Conservation (phyloP, 2,888 invertebrate species). For the Oligia latruncula region DNA sequence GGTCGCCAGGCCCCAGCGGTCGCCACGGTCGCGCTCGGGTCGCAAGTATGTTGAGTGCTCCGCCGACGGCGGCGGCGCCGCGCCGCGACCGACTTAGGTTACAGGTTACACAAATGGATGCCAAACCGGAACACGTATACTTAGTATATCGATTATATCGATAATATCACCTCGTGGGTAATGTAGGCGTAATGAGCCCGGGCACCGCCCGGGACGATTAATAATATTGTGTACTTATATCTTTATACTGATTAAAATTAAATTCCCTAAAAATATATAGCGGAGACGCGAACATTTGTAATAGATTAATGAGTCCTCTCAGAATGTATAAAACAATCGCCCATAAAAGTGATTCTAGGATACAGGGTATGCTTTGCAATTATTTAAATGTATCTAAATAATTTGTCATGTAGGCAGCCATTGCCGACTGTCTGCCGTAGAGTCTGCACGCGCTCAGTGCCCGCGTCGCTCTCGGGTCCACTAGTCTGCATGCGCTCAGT, state of each 20-base stretch:
- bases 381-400: slow-evolving; percentile 93
- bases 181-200: slow-evolving; percentile 83
- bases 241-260: slow-evolving; percentile 87
- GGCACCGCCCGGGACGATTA: slow-evolving; percentile 74
- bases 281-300: slow-evolving; percentile 86
- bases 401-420: slow-evolving; percentile 87
- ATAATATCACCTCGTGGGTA: slow-evolving; percentile 87
- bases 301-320: slow-evolving; percentile 88
- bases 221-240: slow-evolving; percentile 85
- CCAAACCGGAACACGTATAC: slow-evolving; percentile 88
- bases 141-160: slow-evolving; percentile 85
- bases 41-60: slow-evolving; percentile 60
- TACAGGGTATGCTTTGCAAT: slow-evolving; percentile 98
- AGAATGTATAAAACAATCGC: slow-evolving; percentile 89
- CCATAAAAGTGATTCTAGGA: slow-evolving; percentile 95
- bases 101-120: slow-evolving; percentile 84
- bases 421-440: slow-evolving; percentile 81
- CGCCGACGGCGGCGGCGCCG: slow-evolving; percentile 70
- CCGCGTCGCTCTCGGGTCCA: slow-evolving; percentile 85
- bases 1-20: background rate
- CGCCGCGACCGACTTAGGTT: slow-evolving; percentile 80
- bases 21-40: slow-evolving; percentile 29
- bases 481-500: slow-evolving; percentile 75
- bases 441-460: slow-evolving; percentile 71
- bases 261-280: slow-evolving; percentile 85